Percentiles rank a stretch among this genome's conserved stretches.
Conservation (phyloP, 2,113 vertebrate genomes). For the Lepidothrix coronata region DNA sequence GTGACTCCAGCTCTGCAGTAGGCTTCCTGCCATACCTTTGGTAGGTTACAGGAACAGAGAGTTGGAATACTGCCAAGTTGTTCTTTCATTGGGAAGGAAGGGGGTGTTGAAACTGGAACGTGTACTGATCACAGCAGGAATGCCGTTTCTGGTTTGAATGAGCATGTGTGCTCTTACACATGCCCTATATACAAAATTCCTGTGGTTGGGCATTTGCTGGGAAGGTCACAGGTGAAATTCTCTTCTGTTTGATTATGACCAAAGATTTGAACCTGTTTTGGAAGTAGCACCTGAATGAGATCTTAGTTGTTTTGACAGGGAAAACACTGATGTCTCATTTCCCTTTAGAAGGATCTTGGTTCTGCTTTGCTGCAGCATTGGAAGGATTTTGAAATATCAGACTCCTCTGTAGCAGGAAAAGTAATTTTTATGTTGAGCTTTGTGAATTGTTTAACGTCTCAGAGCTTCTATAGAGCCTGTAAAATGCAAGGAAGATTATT, state of each 20-base stretch:
- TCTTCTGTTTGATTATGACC: background rate
- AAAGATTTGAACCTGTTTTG: background rate
- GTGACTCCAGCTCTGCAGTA: background rate
- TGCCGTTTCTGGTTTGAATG: rapidly evolving
- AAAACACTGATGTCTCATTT: background rate
- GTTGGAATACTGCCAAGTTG: background rate
- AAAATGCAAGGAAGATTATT: background rate
- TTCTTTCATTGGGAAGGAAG: background rate
- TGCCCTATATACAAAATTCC: background rate
- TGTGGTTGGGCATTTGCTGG: background rate
- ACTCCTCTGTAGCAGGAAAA: background rate
- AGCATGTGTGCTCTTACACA: rapidly evolving
- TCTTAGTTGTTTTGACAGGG: background rate
- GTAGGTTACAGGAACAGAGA: background rate
- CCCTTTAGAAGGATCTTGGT: background rate
- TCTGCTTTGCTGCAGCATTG: background rate
- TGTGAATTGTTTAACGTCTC: background rate
- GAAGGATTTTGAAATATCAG: background rate
- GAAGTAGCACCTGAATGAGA: no score
- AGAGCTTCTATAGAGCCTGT: background rate
- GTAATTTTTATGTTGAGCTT: background rate
- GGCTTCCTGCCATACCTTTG: background rate
- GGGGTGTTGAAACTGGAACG: background rate
- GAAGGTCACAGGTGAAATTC: background rate
- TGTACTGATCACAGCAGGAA: background rate